These are phyloP conservation scores for Limosa lapponica DNA, from an alignment of 2,797 vertebrate species.

Conservation along the genomic window DNA sequence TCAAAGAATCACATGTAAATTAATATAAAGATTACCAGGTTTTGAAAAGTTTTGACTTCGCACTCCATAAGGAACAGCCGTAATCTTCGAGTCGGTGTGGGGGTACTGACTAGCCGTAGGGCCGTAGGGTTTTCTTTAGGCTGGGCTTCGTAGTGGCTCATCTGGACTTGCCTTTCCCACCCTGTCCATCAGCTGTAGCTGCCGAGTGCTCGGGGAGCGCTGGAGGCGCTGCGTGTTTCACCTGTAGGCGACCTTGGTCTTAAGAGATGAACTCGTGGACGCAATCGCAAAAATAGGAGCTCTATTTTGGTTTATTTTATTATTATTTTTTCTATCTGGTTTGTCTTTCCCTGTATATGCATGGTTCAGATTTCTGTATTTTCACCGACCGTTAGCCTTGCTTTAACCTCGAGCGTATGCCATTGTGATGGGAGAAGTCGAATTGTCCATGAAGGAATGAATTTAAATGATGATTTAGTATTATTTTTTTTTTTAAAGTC, in stretches of 20 bases:
- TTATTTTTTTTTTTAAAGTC: conserved; percentile 39
- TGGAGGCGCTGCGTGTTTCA: conserved; percentile 14
- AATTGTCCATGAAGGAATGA: conserved; percentile 58
- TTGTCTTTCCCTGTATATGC: conserved; percentile 48
- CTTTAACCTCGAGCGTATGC: conserved; percentile 64
- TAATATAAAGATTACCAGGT: conserved; percentile 66
- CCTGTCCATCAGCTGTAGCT: conserved; percentile 42
- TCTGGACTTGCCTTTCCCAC: conserved; percentile 53
- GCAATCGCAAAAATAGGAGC: conserved; percentile 33
- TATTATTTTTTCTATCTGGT: neutral
- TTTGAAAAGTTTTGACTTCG: conserved; percentile 72
- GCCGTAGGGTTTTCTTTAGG: conserved; percentile 37
- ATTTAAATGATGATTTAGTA: conserved; percentile 3
- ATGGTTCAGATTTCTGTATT: conserved; percentile 62
- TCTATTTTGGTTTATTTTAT: neutral
- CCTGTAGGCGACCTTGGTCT: neutral
- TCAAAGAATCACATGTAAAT: conserved; percentile 70
- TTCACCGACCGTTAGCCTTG: conserved; percentile 29
- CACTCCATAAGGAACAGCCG: conserved; percentile 78
- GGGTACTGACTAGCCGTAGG: conserved; percentile 53
- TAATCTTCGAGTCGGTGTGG: conserved; percentile 36
- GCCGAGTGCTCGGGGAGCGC: conserved; percentile 51
- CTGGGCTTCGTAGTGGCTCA: conserved; percentile 53
- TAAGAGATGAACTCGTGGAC: conserved; percentile 59
- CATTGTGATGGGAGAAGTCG: conserved; percentile 39